Evolutionary conservation across 2,888 invertebrate genomes (phyloP).

Genomic region (Pegoplata infirma): DNA sequence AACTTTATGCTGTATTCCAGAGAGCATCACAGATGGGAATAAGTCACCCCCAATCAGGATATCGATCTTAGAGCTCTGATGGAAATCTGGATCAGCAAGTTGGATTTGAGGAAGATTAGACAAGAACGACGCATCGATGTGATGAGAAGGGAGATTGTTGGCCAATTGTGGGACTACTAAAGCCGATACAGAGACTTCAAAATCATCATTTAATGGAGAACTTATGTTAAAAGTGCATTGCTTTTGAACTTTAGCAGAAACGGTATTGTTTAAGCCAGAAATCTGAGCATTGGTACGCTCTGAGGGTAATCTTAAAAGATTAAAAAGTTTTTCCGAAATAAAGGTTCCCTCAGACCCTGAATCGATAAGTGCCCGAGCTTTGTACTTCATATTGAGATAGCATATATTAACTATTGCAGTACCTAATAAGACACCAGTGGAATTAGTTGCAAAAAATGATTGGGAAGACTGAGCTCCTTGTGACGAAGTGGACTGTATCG

Average conservation of each 20-base stretch:
- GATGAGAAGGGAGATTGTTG: too few relatives aligned
- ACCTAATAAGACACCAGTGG: constrained; percentile 19
- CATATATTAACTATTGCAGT: constrained; percentile 28
- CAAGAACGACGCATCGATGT: background rate
- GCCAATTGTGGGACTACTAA: constrained; percentile 4
- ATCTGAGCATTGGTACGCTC: constrained; percentile 6
- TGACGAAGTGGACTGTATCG: constrained; percentile 27
- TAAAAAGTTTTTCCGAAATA: constrained; percentile 32
- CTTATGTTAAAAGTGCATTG: constrained; percentile 2
- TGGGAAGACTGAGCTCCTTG: too few relatives aligned
- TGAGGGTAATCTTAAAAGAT: constrained; percentile 12
- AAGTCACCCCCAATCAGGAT: too few relatives aligned
- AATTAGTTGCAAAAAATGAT: background rate
- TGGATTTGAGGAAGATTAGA: background rate
- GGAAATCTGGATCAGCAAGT: too few relatives aligned
- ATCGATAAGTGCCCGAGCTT: constrained; percentile 40
- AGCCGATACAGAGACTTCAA: background rate
- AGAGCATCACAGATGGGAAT: too few relatives aligned
- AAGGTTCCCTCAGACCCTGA: constrained; percentile 53
- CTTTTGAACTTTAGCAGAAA: constrained; percentile 9
- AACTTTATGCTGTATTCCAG: constrained; percentile 10
- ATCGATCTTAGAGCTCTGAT: constrained; percentile 16
- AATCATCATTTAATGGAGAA: background rate
- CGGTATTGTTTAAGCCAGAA: constrained; percentile 23
- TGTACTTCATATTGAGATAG: background rate